phyloP scores from a whole-genome alignment of 1,140 invertebrate genomes.

The Caenorhabditis briggsae region DNA sequence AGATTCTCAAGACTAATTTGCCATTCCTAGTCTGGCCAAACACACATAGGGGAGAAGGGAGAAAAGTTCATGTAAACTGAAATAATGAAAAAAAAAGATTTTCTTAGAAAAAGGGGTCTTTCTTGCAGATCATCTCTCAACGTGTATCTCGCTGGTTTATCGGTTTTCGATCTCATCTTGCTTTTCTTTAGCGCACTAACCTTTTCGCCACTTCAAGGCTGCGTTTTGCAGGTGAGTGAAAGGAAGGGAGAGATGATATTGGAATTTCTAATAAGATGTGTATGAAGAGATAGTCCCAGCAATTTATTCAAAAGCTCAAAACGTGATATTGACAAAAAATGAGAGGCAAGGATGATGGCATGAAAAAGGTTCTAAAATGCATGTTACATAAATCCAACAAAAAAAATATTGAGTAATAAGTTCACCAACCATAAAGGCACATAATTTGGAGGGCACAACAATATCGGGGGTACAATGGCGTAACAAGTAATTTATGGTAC shows the following conservation, averaged over 20 bases:
- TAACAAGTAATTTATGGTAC: too few species aligned
- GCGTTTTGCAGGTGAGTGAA: slow-evolving; percentile 68
- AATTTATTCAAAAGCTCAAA: slow-evolving; percentile 24
- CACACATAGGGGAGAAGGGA: background rate
- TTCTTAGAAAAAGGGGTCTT: background rate
- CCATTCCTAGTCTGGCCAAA: background rate
- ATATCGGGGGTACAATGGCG: too few species aligned
- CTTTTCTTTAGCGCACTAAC: slow-evolving; percentile 73
- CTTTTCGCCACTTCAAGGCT: slow-evolving; percentile 75
- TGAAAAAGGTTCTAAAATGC: too few species aligned
- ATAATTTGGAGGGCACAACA: too few species aligned
- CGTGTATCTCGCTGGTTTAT: slow-evolving; percentile 76
- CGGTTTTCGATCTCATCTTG: slow-evolving; percentile 74
- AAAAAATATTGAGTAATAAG: too few species aligned
- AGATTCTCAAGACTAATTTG: slow-evolving; percentile 6
- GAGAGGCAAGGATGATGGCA: background rate
- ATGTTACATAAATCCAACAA: too few species aligned
- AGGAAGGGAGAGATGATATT: background rate
- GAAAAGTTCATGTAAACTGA: too few species aligned
- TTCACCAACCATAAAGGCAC: too few species aligned
- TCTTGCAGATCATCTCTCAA: slow-evolving; percentile 72
- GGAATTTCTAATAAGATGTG: slow-evolving; percentile 19
- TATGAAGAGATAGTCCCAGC: slow-evolving; percentile 2
- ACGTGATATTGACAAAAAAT: background rate
- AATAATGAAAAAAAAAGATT: background rate